Evolutionary conservation across 2,888 invertebrate species (phyloP), one percentile per base, ranked within the genome.

Genomic region (Dione juno): DNA sequence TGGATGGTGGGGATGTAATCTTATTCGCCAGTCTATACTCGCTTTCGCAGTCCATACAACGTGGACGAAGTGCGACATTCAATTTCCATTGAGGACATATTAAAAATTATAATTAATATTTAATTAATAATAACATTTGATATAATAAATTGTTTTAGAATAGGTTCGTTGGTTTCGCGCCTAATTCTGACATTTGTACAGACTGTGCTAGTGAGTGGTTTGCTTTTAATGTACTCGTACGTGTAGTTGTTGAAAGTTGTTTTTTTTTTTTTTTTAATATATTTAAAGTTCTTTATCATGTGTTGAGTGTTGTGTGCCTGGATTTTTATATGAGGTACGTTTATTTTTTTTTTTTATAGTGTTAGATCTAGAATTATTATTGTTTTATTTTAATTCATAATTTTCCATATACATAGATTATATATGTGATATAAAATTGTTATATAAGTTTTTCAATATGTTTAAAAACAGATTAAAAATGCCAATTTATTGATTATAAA

Each of bases 21-120:
- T 76, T 86, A 86, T 87, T 89, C 81, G 91, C 89, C 91, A 92
- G 92, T 92, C 82, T 74, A 74, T 76, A 78, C 75, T 75, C 75
- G 85, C 88, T 83, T 88, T 89, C 90, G 90, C 90, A 85, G 78
- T 69, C 79, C 79, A 79, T 80, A 80, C 80, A 82, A 77, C 73
- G 69, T 67, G 28, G 28, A 28, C 28, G 28, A 3, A 28, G 28
- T 28, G 2, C 28, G 28, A 28, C 5, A 28, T 28, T n/a, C n/a
- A n/a, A n/a, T n/a, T n/a, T n/a, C n/a, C n/a, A n/a, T n/a, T n/a
- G n/a, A n/a, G n/a, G n/a, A n/a, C n/a, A n/a, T n/a, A n/a, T n/a
- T n/a, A n/a, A n/a, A n/a, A n/a, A n/a, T n/a, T n/a, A n/a, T n/a
- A n/a, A n/a, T n/a, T n/a, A n/a, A n/a, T n/a, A n/a, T n/a, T n/a